A percentile compares a stretch with the other conserved stretches of the same genome.
Evolutionary conservation across 2,797 vertebrate genomes (phyloP).

Genomic region (Myiothlypis chrysogaster): DNA sequence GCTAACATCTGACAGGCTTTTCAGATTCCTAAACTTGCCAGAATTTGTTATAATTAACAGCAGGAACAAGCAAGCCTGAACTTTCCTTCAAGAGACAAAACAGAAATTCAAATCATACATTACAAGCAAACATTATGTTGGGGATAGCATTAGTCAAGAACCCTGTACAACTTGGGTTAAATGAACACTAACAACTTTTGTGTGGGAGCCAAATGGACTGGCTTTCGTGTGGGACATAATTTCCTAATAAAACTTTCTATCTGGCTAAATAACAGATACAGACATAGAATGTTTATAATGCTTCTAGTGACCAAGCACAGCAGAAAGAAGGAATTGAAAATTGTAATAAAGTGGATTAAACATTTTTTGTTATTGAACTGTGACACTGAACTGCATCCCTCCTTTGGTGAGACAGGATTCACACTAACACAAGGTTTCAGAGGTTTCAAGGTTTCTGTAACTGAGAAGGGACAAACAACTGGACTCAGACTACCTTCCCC

Average conservation of each 20-base stretch:
- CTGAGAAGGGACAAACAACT: background rate
- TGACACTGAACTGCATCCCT: background rate
- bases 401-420: background rate
- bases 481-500: background rate
- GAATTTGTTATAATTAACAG: conserved; percentile 32
- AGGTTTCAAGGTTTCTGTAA: background rate
- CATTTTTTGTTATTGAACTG: background rate
- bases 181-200: background rate
- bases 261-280: background rate
- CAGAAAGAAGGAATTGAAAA: background rate
- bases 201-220: background rate
- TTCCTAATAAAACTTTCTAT: background rate
- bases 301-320: background rate
- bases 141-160: background rate
- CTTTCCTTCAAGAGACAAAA: background rate
- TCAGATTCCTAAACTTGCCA: conserved; percentile 12
- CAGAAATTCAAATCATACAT: background rate
- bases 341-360: background rate
- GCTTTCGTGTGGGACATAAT: background rate
- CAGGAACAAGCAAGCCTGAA: conserved; percentile 16
- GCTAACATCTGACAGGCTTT: conserved; percentile 43
- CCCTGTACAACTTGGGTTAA: background rate
- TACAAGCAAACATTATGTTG: background rate
- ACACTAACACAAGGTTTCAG: background rate
- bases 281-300: background rate